phyloP scores from a whole-genome alignment of 2,797 vertebrate genomes.

The Cephalopachus bancanus region DNA sequence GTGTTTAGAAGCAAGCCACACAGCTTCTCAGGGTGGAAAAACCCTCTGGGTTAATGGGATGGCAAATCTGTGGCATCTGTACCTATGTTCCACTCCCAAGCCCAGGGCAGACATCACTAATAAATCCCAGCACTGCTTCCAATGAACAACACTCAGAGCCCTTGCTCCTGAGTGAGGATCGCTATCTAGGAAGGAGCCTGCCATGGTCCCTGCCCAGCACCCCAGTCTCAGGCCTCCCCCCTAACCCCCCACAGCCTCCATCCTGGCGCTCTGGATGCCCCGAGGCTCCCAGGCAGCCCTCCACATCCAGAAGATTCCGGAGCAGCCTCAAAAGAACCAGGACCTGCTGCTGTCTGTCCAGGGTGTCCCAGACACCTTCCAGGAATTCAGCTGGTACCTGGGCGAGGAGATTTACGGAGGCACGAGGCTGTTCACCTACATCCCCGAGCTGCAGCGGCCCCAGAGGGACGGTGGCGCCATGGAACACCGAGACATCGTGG shows the following conservation, averaged over 20 bases:
- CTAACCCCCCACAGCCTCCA: conserved; percentile 37
- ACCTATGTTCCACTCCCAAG: neutral
- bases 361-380: conserved; percentile 65
- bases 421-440: conserved; percentile 76
- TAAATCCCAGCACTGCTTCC: neutral
- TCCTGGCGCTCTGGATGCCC: conserved; percentile 64
- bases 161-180: neutral
- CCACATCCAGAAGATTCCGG: conserved; percentile 74
- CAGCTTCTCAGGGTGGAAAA: neutral
- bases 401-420: conserved; percentile 59
- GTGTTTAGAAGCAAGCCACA: neutral
- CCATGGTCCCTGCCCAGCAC: neutral
- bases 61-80: neutral
- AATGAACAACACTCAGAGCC: neutral
- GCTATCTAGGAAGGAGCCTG: neutral
- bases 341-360: conserved; percentile 75
- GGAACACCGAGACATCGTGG: conserved; percentile 46
- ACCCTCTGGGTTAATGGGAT: neutral
- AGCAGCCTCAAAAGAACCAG: conserved; percentile 72
- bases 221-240: neutral
- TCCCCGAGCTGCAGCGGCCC: conserved; percentile 60
- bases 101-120: conserved; percentile 50
- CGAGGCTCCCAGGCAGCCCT: conserved; percentile 59
- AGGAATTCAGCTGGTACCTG: conserved; percentile 79
- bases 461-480: conserved; percentile 63